Conservation (phyloP, 2,797 vertebrate species). For the Pipistrellus pygmaeus region DNA sequence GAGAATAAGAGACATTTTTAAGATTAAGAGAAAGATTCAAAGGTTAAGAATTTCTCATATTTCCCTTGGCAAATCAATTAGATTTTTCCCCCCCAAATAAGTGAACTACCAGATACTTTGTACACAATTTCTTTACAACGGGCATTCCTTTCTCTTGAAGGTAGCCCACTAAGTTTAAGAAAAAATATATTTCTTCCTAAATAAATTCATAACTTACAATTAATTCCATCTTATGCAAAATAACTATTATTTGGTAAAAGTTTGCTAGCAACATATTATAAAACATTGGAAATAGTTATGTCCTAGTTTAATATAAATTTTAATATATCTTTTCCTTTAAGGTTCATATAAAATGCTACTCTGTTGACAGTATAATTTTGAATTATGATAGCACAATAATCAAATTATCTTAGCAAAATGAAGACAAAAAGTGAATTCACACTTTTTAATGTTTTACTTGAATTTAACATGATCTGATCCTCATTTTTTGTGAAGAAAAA, state of each 20-base stretch:
- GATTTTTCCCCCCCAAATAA: constrained; percentile 15
- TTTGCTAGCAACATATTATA: constrained; percentile 35
- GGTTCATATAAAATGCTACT: constrained; percentile 43
- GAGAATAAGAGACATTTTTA: constrained; percentile 27
- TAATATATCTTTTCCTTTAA: constrained; percentile 16
- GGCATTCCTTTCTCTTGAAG: constrained; percentile 26
- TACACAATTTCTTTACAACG: not conserved
- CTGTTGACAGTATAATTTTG: constrained; percentile 15
- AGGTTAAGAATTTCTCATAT: constrained; percentile 15
- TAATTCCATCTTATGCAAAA: constrained; percentile 25
- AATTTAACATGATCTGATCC: not conserved
- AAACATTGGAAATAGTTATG: constrained; percentile 33
- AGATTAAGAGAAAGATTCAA: constrained; percentile 42
- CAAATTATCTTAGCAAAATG: constrained; percentile 58
- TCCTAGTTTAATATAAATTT: constrained; percentile 48
- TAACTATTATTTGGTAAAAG: not conserved
- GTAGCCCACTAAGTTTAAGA: constrained; percentile 12
- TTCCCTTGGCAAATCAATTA: constrained; percentile 53
- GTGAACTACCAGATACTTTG: constrained; percentile 1
- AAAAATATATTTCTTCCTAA: constrained; percentile 35
- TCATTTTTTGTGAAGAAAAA: constrained; percentile 1
- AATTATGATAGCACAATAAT: constrained; percentile 39
- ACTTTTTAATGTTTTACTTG: constrained; percentile 27
- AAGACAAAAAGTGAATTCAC: constrained; percentile 25
- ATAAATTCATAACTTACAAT: constrained; percentile 42